Conservation (phyloP, 2,113 vertebrate species). For the Labeo catla region DNA sequence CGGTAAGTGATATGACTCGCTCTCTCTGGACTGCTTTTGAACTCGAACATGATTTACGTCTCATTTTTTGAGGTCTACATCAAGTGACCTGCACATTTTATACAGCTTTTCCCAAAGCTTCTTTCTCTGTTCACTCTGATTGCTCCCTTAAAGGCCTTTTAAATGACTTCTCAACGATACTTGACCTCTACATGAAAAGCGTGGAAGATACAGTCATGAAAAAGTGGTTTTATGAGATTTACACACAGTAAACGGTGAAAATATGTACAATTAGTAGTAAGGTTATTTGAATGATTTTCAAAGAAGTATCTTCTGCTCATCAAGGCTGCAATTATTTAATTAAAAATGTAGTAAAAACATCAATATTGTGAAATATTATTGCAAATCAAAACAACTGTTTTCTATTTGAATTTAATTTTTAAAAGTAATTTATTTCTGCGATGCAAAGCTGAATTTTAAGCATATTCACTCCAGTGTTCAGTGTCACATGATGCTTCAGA, state of each 20-base stretch:
- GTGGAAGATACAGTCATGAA: neutral
- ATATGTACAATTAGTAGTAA: neutral
- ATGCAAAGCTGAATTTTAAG: too few species aligned
- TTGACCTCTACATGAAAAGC: neutral
- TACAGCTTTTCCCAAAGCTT: neutral
- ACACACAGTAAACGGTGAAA: neutral
- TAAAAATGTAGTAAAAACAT: too few species aligned
- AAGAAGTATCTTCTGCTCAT: neutral
- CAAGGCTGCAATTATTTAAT: neutral
- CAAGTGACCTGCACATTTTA: neutral
- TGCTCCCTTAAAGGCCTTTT: neutral
- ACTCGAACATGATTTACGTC: constrained; percentile 26
- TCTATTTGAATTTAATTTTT: too few species aligned
- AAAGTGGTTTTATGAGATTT: neutral
- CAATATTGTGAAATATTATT: too few species aligned
- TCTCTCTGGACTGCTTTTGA: constrained; percentile 21
- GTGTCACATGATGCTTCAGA: too few species aligned
- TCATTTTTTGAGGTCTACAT: neutral
- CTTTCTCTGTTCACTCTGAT: neutral
- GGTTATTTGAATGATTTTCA: neutral
- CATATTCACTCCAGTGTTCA: too few species aligned
- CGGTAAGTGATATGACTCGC: constrained; percentile 55
- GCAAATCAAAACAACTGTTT: too few species aligned
- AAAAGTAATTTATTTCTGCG: too few species aligned
- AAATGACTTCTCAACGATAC: neutral